Percentiles rank a stretch among this genome's conserved stretches.
Conservation (phyloP, 2,888 invertebrate genomes). For the Lepidocyrtoides sp. region DNA sequence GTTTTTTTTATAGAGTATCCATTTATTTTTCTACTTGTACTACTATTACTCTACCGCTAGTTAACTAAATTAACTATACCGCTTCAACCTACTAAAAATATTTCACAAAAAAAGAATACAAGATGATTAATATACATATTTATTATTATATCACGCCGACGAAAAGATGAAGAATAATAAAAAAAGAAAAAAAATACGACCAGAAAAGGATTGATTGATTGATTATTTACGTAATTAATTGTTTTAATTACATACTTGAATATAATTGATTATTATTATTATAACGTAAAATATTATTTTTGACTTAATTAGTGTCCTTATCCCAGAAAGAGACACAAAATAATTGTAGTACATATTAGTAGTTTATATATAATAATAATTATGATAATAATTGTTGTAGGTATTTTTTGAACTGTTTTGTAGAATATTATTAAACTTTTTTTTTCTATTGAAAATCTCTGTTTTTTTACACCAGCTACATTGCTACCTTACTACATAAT, state of each 20-base stretch:
- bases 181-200: slow-evolving; percentile 22
- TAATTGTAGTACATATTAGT: not conserved
- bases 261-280: not conserved
- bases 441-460: not conserved
- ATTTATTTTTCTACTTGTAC: not conserved
- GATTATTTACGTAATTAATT: not conserved
- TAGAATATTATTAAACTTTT: slow-evolving; percentile 16
- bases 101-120: too few species aligned
- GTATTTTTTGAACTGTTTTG: slow-evolving; percentile 30
- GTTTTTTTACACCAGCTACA: not conserved
- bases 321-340: not conserved
- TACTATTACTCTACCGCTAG: too few species aligned
- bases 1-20: not conserved
- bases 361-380: not conserved
- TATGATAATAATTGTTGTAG: not conserved
- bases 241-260: not conserved
- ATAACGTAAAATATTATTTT: not conserved
- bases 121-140: too few species aligned
- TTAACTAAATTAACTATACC: too few species aligned
- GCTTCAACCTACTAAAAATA: too few species aligned
- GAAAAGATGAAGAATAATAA: not conserved
- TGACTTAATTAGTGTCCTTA: not conserved
- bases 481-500: too few species aligned
- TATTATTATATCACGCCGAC: not conserved
- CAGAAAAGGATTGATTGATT: not conserved